Conservation (phyloP, 2,113 vertebrate species). For the Sula dactylatra region DNA sequence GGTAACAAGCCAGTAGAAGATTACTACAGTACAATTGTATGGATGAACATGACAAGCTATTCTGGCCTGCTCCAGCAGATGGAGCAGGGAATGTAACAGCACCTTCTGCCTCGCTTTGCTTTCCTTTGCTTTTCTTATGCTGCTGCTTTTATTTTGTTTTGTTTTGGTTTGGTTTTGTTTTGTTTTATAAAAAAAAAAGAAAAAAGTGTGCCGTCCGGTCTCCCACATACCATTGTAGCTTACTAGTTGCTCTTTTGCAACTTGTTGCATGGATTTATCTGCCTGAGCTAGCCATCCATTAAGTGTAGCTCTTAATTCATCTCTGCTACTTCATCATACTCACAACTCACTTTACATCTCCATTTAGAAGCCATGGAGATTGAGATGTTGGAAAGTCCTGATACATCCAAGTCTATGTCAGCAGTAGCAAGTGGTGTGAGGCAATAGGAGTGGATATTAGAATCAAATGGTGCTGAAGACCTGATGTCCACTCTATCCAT, state of each 20-base stretch:
- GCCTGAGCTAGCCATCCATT: background rate
- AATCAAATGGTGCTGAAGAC: background rate
- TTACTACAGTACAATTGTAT: background rate
- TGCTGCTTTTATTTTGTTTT: too few species aligned
- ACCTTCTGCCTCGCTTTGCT: background rate
- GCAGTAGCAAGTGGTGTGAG: background rate
- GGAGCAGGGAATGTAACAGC: background rate
- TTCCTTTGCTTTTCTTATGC: background rate
- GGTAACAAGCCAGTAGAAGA: background rate
- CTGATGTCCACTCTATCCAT: background rate
- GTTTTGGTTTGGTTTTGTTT: too few species aligned
- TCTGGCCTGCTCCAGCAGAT: constrained; percentile 1
- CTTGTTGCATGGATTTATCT: background rate
- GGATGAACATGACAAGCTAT: background rate
- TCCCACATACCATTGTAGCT: background rate
- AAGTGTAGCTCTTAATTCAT: background rate
- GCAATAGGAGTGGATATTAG: background rate
- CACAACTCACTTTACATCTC: background rate
- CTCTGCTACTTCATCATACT: background rate
- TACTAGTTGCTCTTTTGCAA: background rate
- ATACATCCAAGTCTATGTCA: background rate
- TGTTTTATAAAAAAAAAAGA: too few species aligned
- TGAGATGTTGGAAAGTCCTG: background rate
- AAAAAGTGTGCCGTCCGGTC: rapidly evolving
- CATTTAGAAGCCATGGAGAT: rapidly evolving